Evolutionary conservation across 2,113 vertebrate genomes (phyloP).

Genomic region (Ciconia stormi): DNA sequence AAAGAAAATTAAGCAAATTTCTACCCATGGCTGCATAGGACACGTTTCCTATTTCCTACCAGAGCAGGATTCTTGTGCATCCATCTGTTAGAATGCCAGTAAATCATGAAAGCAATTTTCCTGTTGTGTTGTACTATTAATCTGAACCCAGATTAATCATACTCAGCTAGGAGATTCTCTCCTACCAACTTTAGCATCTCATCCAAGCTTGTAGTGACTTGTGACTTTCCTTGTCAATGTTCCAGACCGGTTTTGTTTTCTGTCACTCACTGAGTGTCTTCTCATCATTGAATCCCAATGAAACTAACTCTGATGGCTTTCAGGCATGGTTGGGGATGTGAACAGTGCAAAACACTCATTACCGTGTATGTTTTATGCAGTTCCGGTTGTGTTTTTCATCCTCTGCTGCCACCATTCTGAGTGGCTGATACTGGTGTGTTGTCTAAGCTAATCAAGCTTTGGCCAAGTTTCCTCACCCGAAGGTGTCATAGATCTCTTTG

Average conservation of each 20-base stretch:
- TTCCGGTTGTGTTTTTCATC: neutral
- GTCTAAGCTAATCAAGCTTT: neutral
- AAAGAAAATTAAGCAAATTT: neutral
- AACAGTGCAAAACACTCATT: neutral
- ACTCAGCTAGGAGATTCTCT: neutral
- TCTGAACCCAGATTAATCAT: neutral
- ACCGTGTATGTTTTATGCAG: neutral
- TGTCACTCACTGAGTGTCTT: neutral
- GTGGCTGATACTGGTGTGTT: neutral
- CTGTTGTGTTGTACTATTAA: neutral
- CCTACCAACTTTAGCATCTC: neutral
- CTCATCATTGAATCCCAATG: neutral
- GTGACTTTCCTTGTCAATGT: neutral
- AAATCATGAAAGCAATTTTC: neutral
- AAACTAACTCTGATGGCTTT: neutral
- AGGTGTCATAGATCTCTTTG: neutral
- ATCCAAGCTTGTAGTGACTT: neutral
- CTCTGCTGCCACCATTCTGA: neutral
- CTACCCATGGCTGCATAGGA: neutral
- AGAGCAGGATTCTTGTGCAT: neutral
- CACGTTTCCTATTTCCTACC: neutral
- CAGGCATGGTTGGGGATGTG: neutral
- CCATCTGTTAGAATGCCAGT: neutral
- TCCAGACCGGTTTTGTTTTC: neutral
- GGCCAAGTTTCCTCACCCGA: neutral